phyloP scores from a whole-genome alignment of 2,797 vertebrate species.

The Crypturellus tataupa region DNA sequence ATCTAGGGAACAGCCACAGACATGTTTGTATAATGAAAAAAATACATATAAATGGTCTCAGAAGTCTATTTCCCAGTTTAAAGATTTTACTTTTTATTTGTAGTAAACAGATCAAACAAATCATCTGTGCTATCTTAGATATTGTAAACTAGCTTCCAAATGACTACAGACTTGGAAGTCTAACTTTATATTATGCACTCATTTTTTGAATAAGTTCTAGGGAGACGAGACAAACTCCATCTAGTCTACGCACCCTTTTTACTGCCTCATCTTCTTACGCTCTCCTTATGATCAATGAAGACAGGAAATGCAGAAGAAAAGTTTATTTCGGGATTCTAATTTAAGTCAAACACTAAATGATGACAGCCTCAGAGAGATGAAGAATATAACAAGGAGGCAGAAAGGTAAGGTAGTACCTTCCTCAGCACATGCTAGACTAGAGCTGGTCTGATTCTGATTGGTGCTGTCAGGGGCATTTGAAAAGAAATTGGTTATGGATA shows the following conservation, averaged over 20 bases:
- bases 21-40: not conserved
- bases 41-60: not conserved
- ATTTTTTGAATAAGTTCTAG: not conserved
- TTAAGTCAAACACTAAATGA: not conserved
- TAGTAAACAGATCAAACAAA: not conserved
- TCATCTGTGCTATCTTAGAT: not conserved
- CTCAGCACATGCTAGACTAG: not conserved
- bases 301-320: not conserved
- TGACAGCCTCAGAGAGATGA: not conserved
- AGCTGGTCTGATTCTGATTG: not conserved
- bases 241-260: not conserved
- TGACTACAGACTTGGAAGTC: not conserved
- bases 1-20: not conserved
- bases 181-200: not conserved
- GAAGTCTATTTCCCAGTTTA: not conserved
- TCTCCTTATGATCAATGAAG: fast-evolving
- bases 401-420: not conserved
- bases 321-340: not conserved
- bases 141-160: not conserved
- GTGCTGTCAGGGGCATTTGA: not conserved
- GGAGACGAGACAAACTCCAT: not conserved
- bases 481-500: not conserved
- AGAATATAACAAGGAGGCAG: not conserved
- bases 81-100: not conserved
- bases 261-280: not conserved